Conservation (phyloP, 2,888 invertebrate species). For the Eurois occulta region DNA sequence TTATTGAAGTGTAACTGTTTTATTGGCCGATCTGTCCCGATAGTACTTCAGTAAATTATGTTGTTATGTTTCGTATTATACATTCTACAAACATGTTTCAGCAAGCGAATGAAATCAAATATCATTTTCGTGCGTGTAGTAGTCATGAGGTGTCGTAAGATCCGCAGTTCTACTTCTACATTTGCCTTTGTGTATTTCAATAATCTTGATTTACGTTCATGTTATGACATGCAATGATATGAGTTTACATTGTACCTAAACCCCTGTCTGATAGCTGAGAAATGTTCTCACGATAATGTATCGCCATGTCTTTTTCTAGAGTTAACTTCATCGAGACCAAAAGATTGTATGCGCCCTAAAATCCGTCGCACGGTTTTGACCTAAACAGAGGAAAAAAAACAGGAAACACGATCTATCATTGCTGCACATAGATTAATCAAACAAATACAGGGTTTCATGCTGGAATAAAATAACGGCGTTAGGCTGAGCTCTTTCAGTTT, state of each 20-base stretch:
- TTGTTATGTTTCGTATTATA: conserved; percentile 5
- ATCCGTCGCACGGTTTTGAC: background rate
- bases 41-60: conserved; percentile 4
- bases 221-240: background rate
- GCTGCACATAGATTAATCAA: background rate
- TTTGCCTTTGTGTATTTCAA: background rate
- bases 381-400: background rate
- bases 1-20: conserved; percentile 45
- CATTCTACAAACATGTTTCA: conserved; percentile 11
- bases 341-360: background rate
- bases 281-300: background rate
- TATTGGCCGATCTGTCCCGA: conserved; percentile 40
- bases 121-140: background rate
- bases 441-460: background rate
- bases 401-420: background rate
- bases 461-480: conserved; percentile 5
- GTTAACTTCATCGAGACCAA: background rate
- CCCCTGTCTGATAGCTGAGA: background rate
- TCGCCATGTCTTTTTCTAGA: background rate
- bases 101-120: background rate
- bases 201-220: background rate
- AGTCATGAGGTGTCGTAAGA: background rate
- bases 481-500: background rate
- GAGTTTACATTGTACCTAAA: background rate
- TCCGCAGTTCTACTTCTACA: background rate